phyloP scores from a whole-genome alignment of 2,113 vertebrate species.

The Rhodinocichla rosea region DNA sequence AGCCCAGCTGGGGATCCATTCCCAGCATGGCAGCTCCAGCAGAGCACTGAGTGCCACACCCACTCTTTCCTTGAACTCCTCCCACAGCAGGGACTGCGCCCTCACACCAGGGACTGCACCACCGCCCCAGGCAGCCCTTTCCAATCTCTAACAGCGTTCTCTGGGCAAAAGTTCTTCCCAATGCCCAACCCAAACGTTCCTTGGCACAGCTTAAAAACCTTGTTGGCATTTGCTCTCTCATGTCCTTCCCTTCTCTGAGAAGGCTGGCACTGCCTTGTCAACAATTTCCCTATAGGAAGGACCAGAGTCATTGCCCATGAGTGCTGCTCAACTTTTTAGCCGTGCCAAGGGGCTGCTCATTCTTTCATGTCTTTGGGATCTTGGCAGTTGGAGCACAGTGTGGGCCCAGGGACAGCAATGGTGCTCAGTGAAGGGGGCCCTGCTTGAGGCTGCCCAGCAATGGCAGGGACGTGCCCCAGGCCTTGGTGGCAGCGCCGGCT shows the following conservation, averaged over 20 bases:
- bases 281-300: too few relatives aligned
- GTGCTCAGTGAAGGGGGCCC: background rate
- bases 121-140: fast-evolving
- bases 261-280: too few relatives aligned
- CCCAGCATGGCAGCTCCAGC: background rate
- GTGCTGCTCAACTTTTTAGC: too few relatives aligned
- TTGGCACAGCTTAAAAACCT: background rate
- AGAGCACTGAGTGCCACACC: background rate
- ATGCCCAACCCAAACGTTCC: fast-evolving
- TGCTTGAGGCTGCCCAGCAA: background rate
- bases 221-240: background rate
- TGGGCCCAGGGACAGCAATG: fast-evolving
- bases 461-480: too few relatives aligned
- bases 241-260: background rate
- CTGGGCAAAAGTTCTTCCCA: background rate
- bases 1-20: background rate
- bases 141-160: background rate
- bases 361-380: background rate
- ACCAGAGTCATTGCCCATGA: background rate
- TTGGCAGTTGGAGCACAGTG: background rate
- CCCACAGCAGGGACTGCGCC: fast-evolving
- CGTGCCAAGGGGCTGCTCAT: background rate
- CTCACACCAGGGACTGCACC: too few relatives aligned
- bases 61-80: background rate
- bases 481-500: background rate